Conservation (phyloP, 1,140 invertebrate genomes). For the Drosophila guanche region DNA sequence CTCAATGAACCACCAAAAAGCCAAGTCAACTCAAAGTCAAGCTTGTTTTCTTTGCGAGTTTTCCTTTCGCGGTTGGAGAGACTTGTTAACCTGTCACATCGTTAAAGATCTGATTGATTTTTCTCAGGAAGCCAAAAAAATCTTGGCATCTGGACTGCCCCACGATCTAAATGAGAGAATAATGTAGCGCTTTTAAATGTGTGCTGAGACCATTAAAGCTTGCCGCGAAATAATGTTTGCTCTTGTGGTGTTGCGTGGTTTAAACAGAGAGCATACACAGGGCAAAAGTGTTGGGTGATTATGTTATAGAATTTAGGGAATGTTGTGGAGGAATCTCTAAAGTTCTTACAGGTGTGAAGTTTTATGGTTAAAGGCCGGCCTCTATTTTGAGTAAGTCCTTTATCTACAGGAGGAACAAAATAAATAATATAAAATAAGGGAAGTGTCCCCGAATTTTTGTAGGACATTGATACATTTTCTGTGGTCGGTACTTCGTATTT, state of each 20-base stretch:
- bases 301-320: no score
- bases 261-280: neutral
- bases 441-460: no score
- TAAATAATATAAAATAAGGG: neutral
- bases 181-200: constrained; percentile 78
- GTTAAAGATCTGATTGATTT: constrained; percentile 79
- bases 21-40: constrained; percentile 20
- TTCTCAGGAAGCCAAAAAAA: constrained; percentile 65
- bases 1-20: constrained; percentile 55
- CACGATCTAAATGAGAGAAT: constrained; percentile 69
- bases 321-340: no score
- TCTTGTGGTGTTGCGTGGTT: constrained; percentile 24
- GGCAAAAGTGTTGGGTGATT: neutral
- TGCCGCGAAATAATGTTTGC: constrained; percentile 23
- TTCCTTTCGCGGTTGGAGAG: constrained; percentile 13
- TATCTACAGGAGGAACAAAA: no score
- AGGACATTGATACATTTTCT: no score
- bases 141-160: constrained; percentile 24
- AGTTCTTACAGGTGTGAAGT: no score
- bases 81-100: constrained; percentile 60
- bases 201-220: constrained; percentile 54
- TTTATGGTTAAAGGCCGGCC: no score
- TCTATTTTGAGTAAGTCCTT: no score
- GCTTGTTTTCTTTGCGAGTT: constrained; percentile 37
- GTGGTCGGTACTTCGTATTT: no score